Conservation (phyloP, 2,113 vertebrate genomes). For the Anoura caudifer region DNA sequence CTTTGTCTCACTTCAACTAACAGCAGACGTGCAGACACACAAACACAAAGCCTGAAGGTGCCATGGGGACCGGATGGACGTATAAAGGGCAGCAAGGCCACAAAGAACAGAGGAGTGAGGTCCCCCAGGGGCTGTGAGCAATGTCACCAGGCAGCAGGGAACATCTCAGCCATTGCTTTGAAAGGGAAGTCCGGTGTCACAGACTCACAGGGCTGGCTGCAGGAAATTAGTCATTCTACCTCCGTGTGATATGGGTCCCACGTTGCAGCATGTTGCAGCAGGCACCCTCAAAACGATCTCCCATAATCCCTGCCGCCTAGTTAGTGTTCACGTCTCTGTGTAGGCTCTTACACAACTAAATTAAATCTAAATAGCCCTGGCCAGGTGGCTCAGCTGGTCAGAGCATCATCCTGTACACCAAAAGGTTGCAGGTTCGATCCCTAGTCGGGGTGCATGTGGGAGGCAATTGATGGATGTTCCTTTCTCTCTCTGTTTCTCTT, state of each 20-base stretch:
- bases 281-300: background rate
- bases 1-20: background rate
- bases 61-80: background rate
- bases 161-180: background rate
- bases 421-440: too few relatives aligned
- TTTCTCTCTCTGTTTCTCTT: too few relatives aligned
- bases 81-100: background rate
- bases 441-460: too few relatives aligned
- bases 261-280: rapidly evolving
- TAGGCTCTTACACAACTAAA: too few relatives aligned
- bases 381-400: too few relatives aligned
- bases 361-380: too few relatives aligned
- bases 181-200: background rate
- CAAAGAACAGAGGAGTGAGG: background rate
- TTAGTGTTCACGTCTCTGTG: rapidly evolving
- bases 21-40: background rate
- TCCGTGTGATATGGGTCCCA: background rate
- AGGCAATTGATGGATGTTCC: too few relatives aligned
- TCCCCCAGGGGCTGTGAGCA: background rate
- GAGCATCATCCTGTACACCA: too few relatives aligned
- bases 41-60: background rate
- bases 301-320: rapidly evolving
- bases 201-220: background rate
- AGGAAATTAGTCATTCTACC: background rate
- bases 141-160: rapidly evolving